Conservation (phyloP, 2,888 invertebrate genomes). For the Rhagophthalmus giganteus region DNA sequence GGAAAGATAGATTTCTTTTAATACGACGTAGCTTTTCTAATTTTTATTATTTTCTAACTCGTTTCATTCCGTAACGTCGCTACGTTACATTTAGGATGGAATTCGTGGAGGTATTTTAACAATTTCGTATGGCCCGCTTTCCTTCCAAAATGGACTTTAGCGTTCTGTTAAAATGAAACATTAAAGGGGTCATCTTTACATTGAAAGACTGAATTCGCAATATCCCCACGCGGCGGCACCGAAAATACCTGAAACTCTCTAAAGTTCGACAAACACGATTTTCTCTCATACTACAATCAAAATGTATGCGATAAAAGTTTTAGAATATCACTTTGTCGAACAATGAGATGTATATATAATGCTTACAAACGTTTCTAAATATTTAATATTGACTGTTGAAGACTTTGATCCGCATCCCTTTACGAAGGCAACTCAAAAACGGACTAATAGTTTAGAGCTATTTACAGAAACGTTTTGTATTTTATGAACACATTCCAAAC, state of each 20-base stretch:
- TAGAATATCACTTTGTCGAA: background rate
- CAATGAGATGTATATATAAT: background rate
- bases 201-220: background rate
- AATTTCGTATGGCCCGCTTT: constrained; percentile 3
- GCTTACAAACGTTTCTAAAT: background rate
- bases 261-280: constrained; percentile 4
- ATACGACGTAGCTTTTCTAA: background rate
- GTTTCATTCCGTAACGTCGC: background rate
- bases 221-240: background rate
- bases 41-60: background rate
- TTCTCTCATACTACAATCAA: background rate
- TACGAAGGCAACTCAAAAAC: no score
- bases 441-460: no score
- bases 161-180: constrained; percentile 1
- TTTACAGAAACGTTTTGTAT: no score
- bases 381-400: background rate
- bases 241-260: constrained; percentile 5
- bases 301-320: background rate
- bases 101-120: constrained; percentile 7
- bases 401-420: no score
- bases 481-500: no score
- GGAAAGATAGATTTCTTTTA: constrained; percentile 18
- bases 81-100: constrained; percentile 2
- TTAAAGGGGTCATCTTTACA: constrained; percentile 2
- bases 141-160: constrained; percentile 1